Evolutionary conservation across 2,113 vertebrate genomes (phyloP).

Genomic region (Calyptomena viridis): DNA sequence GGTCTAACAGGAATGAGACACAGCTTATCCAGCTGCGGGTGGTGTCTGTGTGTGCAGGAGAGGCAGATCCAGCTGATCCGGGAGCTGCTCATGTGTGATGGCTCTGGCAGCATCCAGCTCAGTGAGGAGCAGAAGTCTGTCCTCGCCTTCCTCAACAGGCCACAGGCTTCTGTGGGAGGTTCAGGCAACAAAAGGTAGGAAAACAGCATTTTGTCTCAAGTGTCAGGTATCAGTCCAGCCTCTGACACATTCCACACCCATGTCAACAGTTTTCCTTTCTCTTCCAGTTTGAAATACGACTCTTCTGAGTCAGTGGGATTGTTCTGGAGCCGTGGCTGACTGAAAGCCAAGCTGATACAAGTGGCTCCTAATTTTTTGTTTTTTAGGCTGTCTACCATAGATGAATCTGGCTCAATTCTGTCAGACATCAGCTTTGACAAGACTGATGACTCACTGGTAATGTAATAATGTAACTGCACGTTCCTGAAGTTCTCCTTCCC

Average conservation of each 20-base stretch:
- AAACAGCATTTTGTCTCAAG: background rate
- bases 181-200: conserved; percentile 87
- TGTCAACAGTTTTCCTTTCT: background rate
- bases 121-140: conserved; percentile 95
- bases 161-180: conserved; percentile 66
- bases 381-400: conserved; percentile 89
- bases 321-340: background rate
- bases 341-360: background rate
- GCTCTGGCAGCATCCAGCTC: conserved; percentile 90
- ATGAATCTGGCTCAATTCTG: conserved; percentile 93
- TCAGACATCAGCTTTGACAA: conserved; percentile 99
- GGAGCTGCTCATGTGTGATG: conserved; percentile 91
- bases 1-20: background rate
- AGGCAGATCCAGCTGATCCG: conserved; percentile 93
- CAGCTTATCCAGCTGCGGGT: conserved; percentile 13
- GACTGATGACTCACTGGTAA: conserved; percentile 95
- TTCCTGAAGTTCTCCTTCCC: background rate
- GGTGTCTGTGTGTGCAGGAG: conserved; percentile 76
- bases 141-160: conserved; percentile 89
- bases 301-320: background rate
- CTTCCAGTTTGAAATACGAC: background rate
- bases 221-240: background rate
- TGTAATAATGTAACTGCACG: conserved; percentile 36
- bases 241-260: fast-evolving
- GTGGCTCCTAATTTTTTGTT: background rate